Evolutionary conservation across 2,113 vertebrate species (phyloP).

Genomic region (Neogale vison): DNA sequence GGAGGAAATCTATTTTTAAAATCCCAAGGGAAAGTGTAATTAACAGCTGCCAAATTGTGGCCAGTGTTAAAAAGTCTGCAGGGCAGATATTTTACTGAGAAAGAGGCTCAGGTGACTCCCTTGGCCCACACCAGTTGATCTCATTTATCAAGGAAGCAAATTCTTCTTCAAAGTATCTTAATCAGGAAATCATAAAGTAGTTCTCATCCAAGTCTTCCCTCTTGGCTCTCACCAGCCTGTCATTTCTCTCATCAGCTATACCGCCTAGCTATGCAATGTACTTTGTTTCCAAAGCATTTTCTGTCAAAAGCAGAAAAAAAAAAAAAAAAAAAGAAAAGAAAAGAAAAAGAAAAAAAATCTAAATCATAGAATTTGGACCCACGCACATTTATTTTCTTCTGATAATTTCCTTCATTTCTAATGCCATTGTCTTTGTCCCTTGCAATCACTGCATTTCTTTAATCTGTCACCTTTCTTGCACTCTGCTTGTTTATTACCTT

Average conservation of each 20-base stretch:
- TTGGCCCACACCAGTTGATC: neutral
- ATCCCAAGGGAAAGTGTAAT: constrained; percentile 29
- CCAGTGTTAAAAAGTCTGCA: neutral
- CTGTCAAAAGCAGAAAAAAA: neutral
- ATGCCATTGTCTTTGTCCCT: neutral
- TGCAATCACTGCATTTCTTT: neutral
- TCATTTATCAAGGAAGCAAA: neutral
- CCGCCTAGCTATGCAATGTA: neutral
- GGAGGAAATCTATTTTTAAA: neutral
- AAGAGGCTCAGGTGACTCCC: neutral
- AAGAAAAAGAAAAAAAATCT: neutral
- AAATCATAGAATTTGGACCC: neutral
- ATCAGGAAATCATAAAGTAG: constrained; percentile 13
- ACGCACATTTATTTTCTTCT: neutral
- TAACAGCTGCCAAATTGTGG: neutral
- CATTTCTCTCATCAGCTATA: neutral
- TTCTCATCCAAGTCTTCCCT: neutral
- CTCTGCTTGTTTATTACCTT: neutral
- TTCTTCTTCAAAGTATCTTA: neutral
- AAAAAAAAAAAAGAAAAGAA: neutral
- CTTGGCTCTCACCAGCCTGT: neutral
- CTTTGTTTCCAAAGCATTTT: neutral
- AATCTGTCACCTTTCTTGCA: neutral
- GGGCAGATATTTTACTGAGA: neutral
- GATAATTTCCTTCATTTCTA: neutral